phyloP scores from a whole-genome alignment of 2,113 vertebrate genomes.

The Python bivittatus region DNA sequence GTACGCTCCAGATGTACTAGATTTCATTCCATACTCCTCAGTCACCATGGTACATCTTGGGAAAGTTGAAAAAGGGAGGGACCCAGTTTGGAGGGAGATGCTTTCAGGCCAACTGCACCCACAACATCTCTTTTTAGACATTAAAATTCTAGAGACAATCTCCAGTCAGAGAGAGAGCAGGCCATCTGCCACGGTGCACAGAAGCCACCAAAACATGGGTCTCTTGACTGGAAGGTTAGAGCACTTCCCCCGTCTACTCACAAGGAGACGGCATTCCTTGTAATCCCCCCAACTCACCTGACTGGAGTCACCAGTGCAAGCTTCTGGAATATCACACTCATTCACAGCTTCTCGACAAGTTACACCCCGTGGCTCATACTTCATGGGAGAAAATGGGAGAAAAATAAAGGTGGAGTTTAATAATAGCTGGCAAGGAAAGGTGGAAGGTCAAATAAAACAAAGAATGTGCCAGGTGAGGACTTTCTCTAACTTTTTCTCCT shows the following conservation, averaged over 20 bases:
- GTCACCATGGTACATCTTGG: background rate
- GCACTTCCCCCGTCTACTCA: too few relatives aligned
- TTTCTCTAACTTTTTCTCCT: background rate
- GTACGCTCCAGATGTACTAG: background rate
- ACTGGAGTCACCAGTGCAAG: conserved; percentile 93
- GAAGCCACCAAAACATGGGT: background rate
- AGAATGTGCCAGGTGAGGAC: background rate
- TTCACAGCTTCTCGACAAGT: conserved; percentile 89
- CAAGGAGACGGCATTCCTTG: background rate
- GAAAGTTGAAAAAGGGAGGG: background rate
- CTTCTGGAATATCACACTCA: conserved; percentile 92
- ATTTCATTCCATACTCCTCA: background rate
- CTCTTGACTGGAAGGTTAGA: background rate
- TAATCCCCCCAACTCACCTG: conserved; percentile 76
- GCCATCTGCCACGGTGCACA: background rate
- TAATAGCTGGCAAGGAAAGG: background rate
- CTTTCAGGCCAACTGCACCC: background rate
- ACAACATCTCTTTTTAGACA: background rate
- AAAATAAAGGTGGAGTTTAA: background rate
- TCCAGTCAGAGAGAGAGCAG: too few relatives aligned
- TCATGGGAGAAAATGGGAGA: background rate
- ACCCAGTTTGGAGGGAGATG: background rate
- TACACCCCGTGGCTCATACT: conserved; percentile 88
- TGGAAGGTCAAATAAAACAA: background rate
- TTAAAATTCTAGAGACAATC: background rate